Conservation (phyloP, 2,113 vertebrate genomes). For the Felis chaus region DNA sequence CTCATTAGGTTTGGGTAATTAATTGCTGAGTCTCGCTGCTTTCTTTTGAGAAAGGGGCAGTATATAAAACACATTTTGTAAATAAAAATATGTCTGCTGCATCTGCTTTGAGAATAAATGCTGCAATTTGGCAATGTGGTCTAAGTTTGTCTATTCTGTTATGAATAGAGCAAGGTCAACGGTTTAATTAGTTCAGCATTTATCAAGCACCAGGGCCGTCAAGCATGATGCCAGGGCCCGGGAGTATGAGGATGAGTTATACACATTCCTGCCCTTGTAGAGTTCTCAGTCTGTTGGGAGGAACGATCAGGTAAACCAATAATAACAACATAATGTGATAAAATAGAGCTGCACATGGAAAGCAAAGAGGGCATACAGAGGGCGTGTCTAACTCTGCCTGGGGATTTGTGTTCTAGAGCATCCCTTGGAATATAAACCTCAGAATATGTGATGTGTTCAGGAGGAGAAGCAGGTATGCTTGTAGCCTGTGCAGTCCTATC, state of each 20-base stretch:
- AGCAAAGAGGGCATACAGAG: not conserved
- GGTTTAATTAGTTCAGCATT: conserved; percentile 58
- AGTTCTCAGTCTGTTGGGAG: not conserved
- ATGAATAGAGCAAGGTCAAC: conserved; percentile 24
- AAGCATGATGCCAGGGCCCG: not conserved
- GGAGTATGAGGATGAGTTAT: not conserved
- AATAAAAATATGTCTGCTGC: conserved; percentile 26
- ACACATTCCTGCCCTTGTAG: not conserved
- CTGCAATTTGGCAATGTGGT: not conserved
- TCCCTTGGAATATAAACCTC: not conserved
- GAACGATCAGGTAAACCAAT: not conserved
- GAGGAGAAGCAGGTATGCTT: not conserved
- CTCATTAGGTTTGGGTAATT: conserved; percentile 34
- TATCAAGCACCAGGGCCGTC: not conserved
- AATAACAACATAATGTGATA: not conserved
- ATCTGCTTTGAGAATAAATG: conserved; percentile 39
- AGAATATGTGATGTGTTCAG: not conserved
- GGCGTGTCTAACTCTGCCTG: not conserved
- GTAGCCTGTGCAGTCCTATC: not conserved
- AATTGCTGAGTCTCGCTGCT: not conserved
- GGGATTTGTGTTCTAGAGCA: not conserved
- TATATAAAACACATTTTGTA: not conserved
- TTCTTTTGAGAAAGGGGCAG: conserved; percentile 41
- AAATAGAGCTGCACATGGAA: not conserved
- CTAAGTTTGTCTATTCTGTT: conserved; percentile 40